phyloP scores from a whole-genome alignment of 2,113 vertebrate genomes.

The Capra hircus region DNA sequence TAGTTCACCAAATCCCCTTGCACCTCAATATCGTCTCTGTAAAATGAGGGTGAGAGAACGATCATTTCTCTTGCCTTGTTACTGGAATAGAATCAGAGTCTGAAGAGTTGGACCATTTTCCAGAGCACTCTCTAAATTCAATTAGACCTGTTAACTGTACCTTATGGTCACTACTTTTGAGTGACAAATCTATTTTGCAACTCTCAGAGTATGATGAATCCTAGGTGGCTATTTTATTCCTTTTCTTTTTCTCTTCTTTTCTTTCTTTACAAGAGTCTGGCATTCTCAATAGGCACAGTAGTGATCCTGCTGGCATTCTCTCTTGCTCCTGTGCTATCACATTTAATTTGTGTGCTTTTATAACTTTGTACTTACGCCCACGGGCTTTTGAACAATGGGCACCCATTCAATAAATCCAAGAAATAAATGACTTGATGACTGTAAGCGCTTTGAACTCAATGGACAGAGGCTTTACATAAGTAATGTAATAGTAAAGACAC shows the following conservation, averaged over 20 bases:
- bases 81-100: neutral
- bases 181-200: slow-evolving; percentile 7
- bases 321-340: slow-evolving; percentile 59
- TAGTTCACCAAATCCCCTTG: neutral
- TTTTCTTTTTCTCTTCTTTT: neutral
- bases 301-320: slow-evolving; percentile 51
- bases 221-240: neutral
- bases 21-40: neutral
- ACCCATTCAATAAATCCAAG: slow-evolving; percentile 67
- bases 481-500: slow-evolving; percentile 52
- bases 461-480: slow-evolving; percentile 65
- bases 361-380: slow-evolving; percentile 68
- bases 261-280: slow-evolving; percentile 14
- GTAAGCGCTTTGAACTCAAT: slow-evolving; percentile 69
- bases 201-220: neutral
- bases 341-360: slow-evolving; percentile 71
- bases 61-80: neutral
- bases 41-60: neutral
- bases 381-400: slow-evolving; percentile 67
- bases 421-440: slow-evolving; percentile 70
- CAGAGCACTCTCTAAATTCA: neutral
- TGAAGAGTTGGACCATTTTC: neutral
- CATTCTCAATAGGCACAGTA: slow-evolving; percentile 39
- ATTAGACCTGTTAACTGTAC: neutral
- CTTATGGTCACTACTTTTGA: neutral